A percentile compares a stretch with the other conserved stretches of the same genome.
Evolutionary conservation across 2,797 vertebrate genomes (phyloP).

Genomic region (Spinus olivaceus): DNA sequence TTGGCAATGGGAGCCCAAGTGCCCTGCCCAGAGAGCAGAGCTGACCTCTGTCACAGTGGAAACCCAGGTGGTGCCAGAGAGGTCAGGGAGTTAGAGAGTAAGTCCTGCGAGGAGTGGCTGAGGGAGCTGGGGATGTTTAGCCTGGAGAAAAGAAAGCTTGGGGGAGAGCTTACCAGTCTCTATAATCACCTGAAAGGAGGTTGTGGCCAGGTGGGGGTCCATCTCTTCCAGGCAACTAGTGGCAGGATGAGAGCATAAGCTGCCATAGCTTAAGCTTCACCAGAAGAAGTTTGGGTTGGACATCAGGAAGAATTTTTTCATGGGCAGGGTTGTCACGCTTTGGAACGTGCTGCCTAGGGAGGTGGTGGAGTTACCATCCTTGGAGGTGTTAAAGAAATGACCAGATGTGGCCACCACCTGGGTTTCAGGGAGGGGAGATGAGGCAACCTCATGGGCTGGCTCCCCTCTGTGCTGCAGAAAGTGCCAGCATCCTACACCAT

Average conservation of each 20-base stretch:
- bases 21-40: neutral
- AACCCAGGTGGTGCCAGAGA: neutral
- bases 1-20: neutral
- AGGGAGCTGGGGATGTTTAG: neutral
- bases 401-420: neutral
- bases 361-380: neutral
- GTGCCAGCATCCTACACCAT: neutral
- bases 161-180: neutral
- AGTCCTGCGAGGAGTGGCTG: neutral
- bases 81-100: neutral
- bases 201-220: neutral
- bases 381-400: neutral
- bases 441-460: rapidly evolving
- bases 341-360: neutral
- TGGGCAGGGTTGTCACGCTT: neutral
- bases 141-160: neutral
- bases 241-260: neutral
- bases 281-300: neutral
- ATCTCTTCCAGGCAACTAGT: neutral
- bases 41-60: neutral
- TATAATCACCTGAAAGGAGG: neutral
- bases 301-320: neutral
- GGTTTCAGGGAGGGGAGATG: neutral
- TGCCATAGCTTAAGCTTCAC: neutral
- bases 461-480: neutral